These are phyloP conservation scores for Agraylea sexmaculata DNA, from an alignment of 1,140 invertebrate species.

Conservation along the genomic window DNA sequence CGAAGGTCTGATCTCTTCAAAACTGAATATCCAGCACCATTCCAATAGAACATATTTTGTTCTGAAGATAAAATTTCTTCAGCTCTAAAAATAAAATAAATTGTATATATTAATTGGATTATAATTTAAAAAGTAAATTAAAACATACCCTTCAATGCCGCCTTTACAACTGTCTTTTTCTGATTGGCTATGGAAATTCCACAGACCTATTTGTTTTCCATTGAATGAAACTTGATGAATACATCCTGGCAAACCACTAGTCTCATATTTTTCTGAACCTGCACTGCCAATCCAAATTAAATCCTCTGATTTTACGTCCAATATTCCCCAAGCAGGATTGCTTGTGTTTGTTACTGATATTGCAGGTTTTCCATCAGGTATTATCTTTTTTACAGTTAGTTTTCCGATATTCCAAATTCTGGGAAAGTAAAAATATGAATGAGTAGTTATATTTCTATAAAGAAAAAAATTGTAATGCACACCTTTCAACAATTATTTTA, in stretches of 20 bases:
- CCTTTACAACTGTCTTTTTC: constrained; percentile 52
- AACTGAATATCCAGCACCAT: constrained; percentile 67
- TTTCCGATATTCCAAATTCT: constrained; percentile 32
- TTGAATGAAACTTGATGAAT: constrained; percentile 68
- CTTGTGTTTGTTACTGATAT: constrained; percentile 24
- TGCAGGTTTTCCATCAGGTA: constrained; percentile 7
- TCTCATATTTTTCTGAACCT: constrained; percentile 30
- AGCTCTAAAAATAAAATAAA: constrained; percentile 34
- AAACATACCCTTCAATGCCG: constrained; percentile 57
- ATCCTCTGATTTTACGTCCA: constrained; percentile 22
- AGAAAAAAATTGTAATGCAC: constrained; percentile 10
- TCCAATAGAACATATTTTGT: constrained; percentile 46
- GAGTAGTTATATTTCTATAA: neutral
- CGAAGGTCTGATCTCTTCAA: constrained; percentile 46
- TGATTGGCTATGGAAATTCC: constrained; percentile 63
- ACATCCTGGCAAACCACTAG: constrained; percentile 55
- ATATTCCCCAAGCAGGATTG: constrained; percentile 21
- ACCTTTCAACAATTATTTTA: constrained; percentile 34
- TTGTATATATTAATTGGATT: neutral
- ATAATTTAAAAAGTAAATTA: constrained; percentile 7
- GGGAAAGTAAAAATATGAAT: constrained; percentile 8
- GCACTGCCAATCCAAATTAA: constrained; percentile 23
- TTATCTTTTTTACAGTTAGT: constrained; percentile 24
- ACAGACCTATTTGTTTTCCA: constrained; percentile 68
- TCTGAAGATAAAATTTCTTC: constrained; percentile 24